These are phyloP conservation scores for Ochlodes sylvanus DNA, from an alignment of 2,888 invertebrate genomes.

Conservation along the genomic window DNA sequence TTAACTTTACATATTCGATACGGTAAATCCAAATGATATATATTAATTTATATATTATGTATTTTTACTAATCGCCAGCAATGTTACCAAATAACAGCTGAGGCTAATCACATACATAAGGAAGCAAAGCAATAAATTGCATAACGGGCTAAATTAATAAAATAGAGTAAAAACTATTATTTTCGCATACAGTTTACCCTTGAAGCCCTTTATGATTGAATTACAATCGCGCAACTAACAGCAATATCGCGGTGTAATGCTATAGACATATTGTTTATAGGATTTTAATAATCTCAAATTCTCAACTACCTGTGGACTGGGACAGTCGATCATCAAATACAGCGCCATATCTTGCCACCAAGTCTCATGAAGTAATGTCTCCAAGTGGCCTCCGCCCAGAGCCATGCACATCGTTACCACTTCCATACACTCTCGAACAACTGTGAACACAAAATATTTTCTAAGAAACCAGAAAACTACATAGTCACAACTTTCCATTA, in stretches of 20 bases:
- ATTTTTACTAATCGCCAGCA: background rate
- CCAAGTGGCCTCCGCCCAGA: constrained; percentile 94
- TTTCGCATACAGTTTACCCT: too few species aligned
- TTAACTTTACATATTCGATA: too few species aligned
- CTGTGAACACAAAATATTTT: constrained; percentile 61
- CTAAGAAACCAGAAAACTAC: background rate
- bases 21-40: too few species aligned
- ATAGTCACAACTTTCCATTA: too few species aligned
- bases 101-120: background rate
- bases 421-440: constrained; percentile 97
- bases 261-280: too few species aligned
- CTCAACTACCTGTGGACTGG: constrained; percentile 84
- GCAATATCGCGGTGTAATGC: too few species aligned
- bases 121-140: background rate
- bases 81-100: background rate
- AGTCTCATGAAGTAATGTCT: constrained; percentile 91
- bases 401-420: constrained; percentile 95
- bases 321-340: constrained; percentile 94
- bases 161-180: too few species aligned
- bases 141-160: background rate
- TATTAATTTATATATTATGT: background rate
- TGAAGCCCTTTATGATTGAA: too few species aligned
- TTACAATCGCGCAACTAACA: too few species aligned
- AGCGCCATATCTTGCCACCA: constrained; percentile 96
- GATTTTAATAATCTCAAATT: background rate